phyloP scores from a whole-genome alignment of 2,888 invertebrate species.

The Phlogophora meticulosa region DNA sequence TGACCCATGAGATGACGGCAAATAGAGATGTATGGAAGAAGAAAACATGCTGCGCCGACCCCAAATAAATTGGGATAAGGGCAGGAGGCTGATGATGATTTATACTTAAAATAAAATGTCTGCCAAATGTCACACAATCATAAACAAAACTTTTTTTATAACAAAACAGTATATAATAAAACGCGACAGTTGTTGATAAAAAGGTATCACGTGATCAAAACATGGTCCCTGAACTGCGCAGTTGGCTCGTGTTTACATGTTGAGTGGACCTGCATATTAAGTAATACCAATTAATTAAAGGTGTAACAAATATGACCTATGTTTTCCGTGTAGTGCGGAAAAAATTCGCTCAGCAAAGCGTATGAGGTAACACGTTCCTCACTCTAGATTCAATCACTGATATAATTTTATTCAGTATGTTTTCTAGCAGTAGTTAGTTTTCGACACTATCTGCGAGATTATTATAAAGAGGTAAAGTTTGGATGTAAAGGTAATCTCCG shows the following conservation, averaged over 20 bases:
- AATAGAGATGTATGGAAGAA: too few species aligned
- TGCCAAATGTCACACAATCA: too few species aligned
- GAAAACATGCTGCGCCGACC: too few species aligned
- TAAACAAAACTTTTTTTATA: too few species aligned
- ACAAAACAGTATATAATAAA: not conserved
- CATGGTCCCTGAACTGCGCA: constrained; percentile 36
- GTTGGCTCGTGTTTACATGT: not conserved
- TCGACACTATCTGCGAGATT: too few species aligned
- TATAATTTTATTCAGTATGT: not conserved
- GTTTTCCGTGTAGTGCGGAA: constrained; percentile 3
- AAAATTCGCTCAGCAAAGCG: not conserved
- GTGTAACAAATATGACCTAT: constrained; percentile 7
- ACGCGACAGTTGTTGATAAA: constrained; percentile 21
- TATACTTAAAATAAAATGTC: too few species aligned
- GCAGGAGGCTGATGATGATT: too few species aligned
- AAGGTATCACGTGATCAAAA: constrained; percentile 29
- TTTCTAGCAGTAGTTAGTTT: too few species aligned
- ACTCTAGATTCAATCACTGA: not conserved
- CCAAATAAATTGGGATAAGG: too few species aligned
- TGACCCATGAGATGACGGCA: too few species aligned
- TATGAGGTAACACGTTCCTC: not conserved
- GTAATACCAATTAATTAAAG: constrained; percentile 30
- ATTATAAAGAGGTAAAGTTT: too few species aligned
- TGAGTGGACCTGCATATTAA: not conserved
- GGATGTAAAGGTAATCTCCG: too few species aligned